phyloP scores from a whole-genome alignment of 1,140 invertebrate genomes.

The Cataglyphis hispanica region DNA sequence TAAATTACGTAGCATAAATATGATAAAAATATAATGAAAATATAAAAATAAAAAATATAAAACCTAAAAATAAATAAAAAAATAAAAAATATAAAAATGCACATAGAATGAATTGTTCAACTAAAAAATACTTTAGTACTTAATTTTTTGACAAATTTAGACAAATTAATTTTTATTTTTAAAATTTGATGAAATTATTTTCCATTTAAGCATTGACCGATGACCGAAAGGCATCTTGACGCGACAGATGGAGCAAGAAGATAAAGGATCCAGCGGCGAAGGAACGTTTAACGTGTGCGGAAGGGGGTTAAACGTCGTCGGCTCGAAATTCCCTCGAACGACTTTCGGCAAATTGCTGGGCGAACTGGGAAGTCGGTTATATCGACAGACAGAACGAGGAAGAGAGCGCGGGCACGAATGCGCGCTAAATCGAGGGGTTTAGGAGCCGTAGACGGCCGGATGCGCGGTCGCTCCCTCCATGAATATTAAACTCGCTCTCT shows the following conservation, averaged over 20 bases:
- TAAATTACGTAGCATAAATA: background rate
- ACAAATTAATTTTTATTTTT: background rate
- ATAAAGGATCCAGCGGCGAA: background rate
- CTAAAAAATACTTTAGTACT: background rate
- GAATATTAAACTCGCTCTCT: slow-evolving; percentile 57
- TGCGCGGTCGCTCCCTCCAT: slow-evolving; percentile 35
- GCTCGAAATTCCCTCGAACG: slow-evolving; percentile 33
- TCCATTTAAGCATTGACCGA: background rate
- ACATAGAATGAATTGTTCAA: background rate
- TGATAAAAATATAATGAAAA: background rate
- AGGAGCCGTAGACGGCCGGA: slow-evolving; percentile 36
- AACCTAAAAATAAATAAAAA: no score
- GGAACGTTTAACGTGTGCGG: background rate
- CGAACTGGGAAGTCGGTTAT: slow-evolving; percentile 41
- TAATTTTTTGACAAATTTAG: background rate
- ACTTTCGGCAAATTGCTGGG: slow-evolving; percentile 46
- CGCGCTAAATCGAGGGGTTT: slow-evolving; percentile 56
- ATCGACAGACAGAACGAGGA: slow-evolving; percentile 33
- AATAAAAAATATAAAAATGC: background rate
- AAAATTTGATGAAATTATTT: background rate
- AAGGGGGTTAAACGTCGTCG: slow-evolving; percentile 27
- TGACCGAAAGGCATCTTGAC: background rate
- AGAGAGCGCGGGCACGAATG: slow-evolving; percentile 44
- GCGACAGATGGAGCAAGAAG: background rate
- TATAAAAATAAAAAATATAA: no score